Conservation (phyloP, 2,113 vertebrate genomes). For the Poeciliopsis prolifica region DNA sequence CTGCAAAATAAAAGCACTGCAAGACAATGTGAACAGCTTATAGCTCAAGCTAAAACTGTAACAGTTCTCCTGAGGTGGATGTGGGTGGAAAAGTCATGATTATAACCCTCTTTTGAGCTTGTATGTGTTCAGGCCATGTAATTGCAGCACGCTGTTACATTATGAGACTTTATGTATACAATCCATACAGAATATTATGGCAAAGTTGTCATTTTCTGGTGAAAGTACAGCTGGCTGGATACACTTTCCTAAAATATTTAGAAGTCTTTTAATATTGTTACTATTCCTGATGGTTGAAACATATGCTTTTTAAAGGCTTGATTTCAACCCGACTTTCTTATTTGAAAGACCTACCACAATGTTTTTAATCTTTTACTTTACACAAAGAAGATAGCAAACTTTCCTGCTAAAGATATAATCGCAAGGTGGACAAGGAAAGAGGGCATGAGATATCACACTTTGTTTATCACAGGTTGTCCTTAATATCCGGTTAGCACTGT, state of each 20-base stretch:
- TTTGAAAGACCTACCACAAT: neutral
- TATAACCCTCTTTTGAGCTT: neutral
- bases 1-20: neutral
- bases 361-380: neutral
- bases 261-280: neutral
- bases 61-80: neutral
- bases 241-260: neutral
- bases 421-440: neutral
- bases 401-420: neutral
- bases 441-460: neutral
- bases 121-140: neutral
- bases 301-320: neutral
- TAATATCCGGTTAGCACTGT: neutral
- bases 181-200: too few relatives aligned
- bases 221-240: neutral
- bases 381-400: neutral
- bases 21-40: slow-evolving; percentile 3
- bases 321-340: neutral
- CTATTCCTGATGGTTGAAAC: neutral
- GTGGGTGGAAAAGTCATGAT: neutral
- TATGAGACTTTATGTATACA: neutral
- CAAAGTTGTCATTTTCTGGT: neutral
- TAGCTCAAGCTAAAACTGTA: neutral
- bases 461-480: neutral
- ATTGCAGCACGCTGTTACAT: neutral